phyloP scores from a whole-genome alignment of 23 tunicate species.

The Trididemnum nubilum region DNA sequence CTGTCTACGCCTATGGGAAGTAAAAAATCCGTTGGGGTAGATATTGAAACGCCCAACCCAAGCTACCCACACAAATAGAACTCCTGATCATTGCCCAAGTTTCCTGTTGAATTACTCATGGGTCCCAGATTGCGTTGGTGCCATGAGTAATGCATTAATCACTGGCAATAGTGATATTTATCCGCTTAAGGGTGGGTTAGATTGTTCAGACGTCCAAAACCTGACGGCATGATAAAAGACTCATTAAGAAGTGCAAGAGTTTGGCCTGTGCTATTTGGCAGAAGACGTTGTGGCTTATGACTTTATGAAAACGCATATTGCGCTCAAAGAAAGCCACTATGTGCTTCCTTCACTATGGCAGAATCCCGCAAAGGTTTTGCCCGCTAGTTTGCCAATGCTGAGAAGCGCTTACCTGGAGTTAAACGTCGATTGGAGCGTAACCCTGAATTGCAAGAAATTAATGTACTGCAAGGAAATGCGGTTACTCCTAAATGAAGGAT shows the following conservation, averaged over 20 bases:
- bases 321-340: background rate
- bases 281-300: conserved; percentile 20
- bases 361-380: background rate
- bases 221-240: background rate
- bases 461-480: background rate
- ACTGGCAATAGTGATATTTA: background rate
- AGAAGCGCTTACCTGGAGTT: background rate
- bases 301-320: background rate
- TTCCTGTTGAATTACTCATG: too few relatives aligned
- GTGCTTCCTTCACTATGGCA: conserved; percentile 6
- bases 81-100: too few relatives aligned
- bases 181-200: background rate
- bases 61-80: too few relatives aligned
- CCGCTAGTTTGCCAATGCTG: background rate
- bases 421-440: too few relatives aligned
- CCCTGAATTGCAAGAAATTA: too few relatives aligned
- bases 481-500: background rate
- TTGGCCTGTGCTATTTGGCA: background rate
- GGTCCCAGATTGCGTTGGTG: background rate
- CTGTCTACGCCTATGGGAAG: too few relatives aligned
- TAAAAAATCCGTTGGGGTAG: too few relatives aligned
- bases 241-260: background rate
- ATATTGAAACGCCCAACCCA: too few relatives aligned
- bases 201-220: background rate
- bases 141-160: background rate